A percentile compares a stretch with the other conserved stretches of the same genome.
Evolutionary conservation across 2,888 invertebrate genomes (phyloP).

Genomic region (Lepidochrysops patricia): DNA sequence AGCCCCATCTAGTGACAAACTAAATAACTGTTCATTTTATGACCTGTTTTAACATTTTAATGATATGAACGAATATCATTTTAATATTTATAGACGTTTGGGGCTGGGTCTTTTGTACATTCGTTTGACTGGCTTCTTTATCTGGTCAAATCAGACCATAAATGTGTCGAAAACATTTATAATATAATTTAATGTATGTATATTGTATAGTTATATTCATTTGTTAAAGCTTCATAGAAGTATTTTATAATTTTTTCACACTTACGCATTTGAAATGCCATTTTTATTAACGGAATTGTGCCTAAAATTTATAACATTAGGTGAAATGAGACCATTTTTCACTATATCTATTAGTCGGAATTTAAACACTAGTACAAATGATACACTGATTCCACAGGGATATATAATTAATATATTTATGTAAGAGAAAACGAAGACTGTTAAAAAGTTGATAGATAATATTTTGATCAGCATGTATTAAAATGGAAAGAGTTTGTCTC

Average conservation of each 20-base stretch:
- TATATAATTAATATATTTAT: constrained; percentile 45
- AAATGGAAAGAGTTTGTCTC: constrained; percentile 41
- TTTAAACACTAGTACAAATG: constrained; percentile 67
- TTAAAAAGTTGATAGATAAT: constrained; percentile 58
- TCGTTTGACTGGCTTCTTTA: constrained; percentile 7
- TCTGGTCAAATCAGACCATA: constrained; percentile 23
- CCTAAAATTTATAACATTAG: constrained; percentile 24
- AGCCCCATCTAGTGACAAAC: neutral
- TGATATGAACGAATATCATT: too few species aligned
- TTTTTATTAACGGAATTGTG: constrained; percentile 37
- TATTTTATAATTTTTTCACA: constrained; percentile 21
- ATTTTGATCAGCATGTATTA: constrained; percentile 46
- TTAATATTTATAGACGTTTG: neutral
- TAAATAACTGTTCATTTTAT: neutral
- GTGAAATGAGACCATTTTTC: constrained; percentile 29
- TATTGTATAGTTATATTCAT: constrained; percentile 24
- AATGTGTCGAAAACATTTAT: constrained; percentile 21
- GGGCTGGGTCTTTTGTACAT: neutral
- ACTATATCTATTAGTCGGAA: constrained; percentile 49
- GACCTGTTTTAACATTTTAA: too few species aligned
- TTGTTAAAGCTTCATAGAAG: constrained; percentile 29
- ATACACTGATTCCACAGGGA: constrained; percentile 66
- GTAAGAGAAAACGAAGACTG: constrained; percentile 72
- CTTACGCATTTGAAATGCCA: constrained; percentile 22
- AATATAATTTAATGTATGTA: constrained; percentile 16